Percentiles rank a stretch among this genome's conserved stretches.
phyloP scores from a whole-genome alignment of 2,888 invertebrate species.

The Hermodice carunculata region DNA sequence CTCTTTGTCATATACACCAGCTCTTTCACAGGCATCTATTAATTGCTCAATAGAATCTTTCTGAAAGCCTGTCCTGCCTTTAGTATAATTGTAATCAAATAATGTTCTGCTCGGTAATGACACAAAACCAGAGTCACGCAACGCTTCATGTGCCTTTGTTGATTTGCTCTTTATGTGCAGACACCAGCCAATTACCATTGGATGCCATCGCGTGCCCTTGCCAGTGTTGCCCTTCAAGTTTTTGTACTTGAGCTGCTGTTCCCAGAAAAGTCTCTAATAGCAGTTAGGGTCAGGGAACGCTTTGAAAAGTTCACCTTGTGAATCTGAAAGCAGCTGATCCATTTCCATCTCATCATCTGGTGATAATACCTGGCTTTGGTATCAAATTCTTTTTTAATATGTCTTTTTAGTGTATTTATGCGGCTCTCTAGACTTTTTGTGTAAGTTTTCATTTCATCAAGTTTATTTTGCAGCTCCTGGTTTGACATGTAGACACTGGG shows the following conservation, averaged over 20 bases:
- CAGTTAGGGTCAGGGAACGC: not conserved
- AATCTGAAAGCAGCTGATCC: not conserved
- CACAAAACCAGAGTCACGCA: conserved; percentile 1
- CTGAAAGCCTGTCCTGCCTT: not conserved
- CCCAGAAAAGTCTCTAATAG: conserved; percentile 1
- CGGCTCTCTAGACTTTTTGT: no score
- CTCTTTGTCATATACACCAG: not conserved
- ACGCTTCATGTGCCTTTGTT: not conserved
- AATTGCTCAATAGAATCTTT: not conserved
- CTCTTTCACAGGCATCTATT: not conserved
- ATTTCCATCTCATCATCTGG: not conserved
- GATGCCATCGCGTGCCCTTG: conserved; percentile 5
- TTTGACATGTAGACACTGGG: no score
- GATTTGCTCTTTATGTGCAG: not conserved
- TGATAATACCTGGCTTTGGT: not conserved
- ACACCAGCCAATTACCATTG: conserved; percentile 4
- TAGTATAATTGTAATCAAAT: not conserved
- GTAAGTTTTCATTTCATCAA: no score
- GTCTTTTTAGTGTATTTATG: not conserved
- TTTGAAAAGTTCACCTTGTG: not conserved
- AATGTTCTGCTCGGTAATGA: conserved; percentile 8
- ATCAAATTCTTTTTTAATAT: not conserved
- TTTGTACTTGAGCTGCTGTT: not conserved
- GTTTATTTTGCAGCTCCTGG: no score
- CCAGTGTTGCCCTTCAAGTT: not conserved